Evolutionary conservation across 2,113 vertebrate species (phyloP).

Genomic region (Halichoeres trimaculatus): DNA sequence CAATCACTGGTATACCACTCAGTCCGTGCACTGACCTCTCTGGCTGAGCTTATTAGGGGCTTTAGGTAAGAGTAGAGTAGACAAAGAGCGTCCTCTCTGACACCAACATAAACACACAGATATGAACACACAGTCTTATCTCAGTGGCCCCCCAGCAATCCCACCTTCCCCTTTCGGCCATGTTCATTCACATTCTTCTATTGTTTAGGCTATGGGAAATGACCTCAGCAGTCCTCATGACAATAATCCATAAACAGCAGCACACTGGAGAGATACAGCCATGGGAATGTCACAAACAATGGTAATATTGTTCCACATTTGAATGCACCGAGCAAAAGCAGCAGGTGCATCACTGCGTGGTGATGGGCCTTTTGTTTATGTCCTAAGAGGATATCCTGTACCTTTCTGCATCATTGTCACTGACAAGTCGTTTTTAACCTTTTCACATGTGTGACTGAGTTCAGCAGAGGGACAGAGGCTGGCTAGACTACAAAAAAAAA

Average conservation of each 20-base stretch:
- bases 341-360: slow-evolving; percentile 21
- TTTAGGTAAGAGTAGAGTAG: slow-evolving; percentile 44
- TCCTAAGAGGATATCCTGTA: slow-evolving; percentile 54
- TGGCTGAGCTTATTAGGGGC: slow-evolving; percentile 60
- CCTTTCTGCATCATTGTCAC: slow-evolving; percentile 28
- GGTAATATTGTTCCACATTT: slow-evolving; percentile 64
- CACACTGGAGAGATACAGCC: slow-evolving; percentile 27
- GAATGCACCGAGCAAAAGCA: slow-evolving; percentile 34
- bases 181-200: slow-evolving; percentile 60
- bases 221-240: slow-evolving; percentile 60
- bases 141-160: slow-evolving; percentile 35
- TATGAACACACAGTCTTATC: slow-evolving; percentile 1
- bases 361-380: slow-evolving; percentile 21
- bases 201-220: slow-evolving; percentile 76
- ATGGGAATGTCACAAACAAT: slow-evolving; percentile 75
- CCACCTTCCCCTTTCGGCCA: slow-evolving; percentile 36
- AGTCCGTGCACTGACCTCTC: slow-evolving; percentile 29
- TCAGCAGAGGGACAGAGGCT: slow-evolving; percentile 6
- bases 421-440: slow-evolving; percentile 20
- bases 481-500: background rate
- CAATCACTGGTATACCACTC: slow-evolving; percentile 10
- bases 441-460: slow-evolving; percentile 3
- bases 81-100: slow-evolving; percentile 13
- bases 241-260: slow-evolving; percentile 65
- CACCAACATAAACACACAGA: slow-evolving; percentile 11